phyloP scores from a whole-genome alignment of 2,113 vertebrate genomes.

The Sarotherodon lohbergeri region DNA sequence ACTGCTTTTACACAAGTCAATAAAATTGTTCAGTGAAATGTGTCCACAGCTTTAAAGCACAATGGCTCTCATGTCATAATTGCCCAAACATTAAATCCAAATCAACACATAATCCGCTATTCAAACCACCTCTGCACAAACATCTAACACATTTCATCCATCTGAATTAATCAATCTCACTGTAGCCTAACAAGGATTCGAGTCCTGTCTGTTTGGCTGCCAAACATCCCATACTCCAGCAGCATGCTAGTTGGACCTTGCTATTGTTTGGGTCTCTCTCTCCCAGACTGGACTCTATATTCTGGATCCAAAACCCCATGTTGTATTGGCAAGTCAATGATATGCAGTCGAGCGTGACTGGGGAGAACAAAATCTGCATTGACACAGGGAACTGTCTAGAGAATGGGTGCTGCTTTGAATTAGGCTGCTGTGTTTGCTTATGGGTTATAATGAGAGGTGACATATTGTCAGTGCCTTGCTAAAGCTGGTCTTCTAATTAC shows the following conservation, averaged over 20 bases:
- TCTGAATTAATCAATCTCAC: slow-evolving; percentile 15
- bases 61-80: not conserved
- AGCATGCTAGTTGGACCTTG: slow-evolving; percentile 19
- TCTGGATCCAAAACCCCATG: slow-evolving; percentile 34
- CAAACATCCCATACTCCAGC: not conserved
- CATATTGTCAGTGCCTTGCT: slow-evolving; percentile 74
- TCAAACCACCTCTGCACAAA: slow-evolving; percentile 3
- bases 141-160: slow-evolving; percentile 23
- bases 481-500: slow-evolving; percentile 73
- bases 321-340: slow-evolving; percentile 65
- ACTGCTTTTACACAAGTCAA: not conserved
- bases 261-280: slow-evolving; percentile 14
- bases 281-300: slow-evolving; percentile 29
- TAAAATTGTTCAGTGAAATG: not conserved
- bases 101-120: not conserved
- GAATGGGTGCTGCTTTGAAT: slow-evolving; percentile 66
- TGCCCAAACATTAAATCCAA: not conserved
- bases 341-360: slow-evolving; percentile 46
- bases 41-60: not conserved
- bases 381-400: slow-evolving; percentile 57
- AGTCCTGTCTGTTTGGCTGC: slow-evolving; percentile 4
- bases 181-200: not conserved
- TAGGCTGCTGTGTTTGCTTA: slow-evolving; percentile 66
- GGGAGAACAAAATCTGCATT: slow-evolving; percentile 62
- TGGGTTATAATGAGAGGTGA: slow-evolving; percentile 74